phyloP scores from a whole-genome alignment of 2,797 vertebrate species.

The Adelosebastes latens region DNA sequence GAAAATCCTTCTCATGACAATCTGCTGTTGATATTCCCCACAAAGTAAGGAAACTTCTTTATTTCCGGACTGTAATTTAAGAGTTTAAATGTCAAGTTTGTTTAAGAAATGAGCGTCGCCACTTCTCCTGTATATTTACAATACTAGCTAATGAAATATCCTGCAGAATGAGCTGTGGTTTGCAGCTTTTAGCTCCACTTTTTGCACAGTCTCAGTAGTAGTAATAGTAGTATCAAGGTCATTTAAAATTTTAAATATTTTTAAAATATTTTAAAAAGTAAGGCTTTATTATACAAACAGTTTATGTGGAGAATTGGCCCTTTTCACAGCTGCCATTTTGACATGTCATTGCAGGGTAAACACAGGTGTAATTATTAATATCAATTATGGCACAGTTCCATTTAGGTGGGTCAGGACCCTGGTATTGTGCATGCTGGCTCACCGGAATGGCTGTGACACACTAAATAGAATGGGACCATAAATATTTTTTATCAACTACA shows the following conservation, averaged over 20 bases:
- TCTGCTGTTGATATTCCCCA: neutral
- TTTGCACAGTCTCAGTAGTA: neutral
- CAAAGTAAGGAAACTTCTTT: constrained; percentile 17
- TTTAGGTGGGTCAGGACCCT: too few relatives aligned
- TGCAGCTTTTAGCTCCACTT: neutral
- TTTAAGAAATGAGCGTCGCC: neutral
- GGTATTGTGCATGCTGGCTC: too few relatives aligned
- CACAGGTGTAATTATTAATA: too few relatives aligned
- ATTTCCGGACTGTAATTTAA: neutral
- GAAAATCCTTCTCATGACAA: constrained; percentile 47
- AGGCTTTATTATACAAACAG: neutral
- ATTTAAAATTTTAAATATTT: neutral
- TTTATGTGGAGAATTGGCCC: neutral
- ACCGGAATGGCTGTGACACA: too few relatives aligned
- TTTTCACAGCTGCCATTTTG: too few relatives aligned
- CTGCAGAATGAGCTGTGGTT: neutral
- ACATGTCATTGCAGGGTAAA: too few relatives aligned
- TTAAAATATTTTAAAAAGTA: neutral
- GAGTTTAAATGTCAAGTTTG: neutral
- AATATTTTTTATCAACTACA: too few relatives aligned
- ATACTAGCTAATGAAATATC: neutral
- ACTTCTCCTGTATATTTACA: neutral
- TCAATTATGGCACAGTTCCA: too few relatives aligned
- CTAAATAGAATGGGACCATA: too few relatives aligned
- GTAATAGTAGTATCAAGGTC: neutral